Evolutionary conservation across 2,797 vertebrate genomes (phyloP).

Genomic region (Typhlichthys eigenmanni): DNA sequence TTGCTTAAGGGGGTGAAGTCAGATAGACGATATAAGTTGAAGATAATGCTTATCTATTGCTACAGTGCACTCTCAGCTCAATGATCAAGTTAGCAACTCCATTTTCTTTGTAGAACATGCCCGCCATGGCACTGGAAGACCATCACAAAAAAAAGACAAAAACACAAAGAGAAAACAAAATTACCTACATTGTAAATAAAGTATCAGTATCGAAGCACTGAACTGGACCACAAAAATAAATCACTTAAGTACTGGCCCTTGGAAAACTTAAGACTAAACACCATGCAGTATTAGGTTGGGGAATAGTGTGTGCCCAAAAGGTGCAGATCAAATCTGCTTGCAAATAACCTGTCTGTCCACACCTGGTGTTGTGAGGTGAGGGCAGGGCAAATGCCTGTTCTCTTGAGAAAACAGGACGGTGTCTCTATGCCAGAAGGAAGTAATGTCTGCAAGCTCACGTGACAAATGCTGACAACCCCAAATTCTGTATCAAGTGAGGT

Average conservation of each 20-base stretch:
- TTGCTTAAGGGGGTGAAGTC: constrained; percentile 8
- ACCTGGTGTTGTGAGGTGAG: not conserved
- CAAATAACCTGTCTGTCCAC: not conserved
- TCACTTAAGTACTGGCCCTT: not conserved
- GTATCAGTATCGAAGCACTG: constrained; percentile 4
- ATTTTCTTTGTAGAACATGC: constrained; percentile 45
- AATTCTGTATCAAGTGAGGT: constrained; percentile 19
- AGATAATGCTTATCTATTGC: constrained; percentile 52
- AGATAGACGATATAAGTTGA: constrained; percentile 24
- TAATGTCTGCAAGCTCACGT: constrained; percentile 21
- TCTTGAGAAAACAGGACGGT: constrained; percentile 42
- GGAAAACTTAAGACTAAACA: constrained; percentile 5
- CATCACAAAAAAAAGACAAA: not conserved
- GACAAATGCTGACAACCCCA: constrained; percentile 21
- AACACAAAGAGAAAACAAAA: not conserved
- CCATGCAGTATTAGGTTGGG: constrained; percentile 1
- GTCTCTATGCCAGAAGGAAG: constrained; percentile 32
- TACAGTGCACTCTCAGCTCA: constrained; percentile 50
- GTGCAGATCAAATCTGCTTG: constrained; percentile 8
- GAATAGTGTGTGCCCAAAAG: not conserved
- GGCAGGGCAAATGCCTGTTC: constrained; percentile 12
- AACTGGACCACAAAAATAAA: constrained; percentile 20
- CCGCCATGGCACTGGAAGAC: constrained; percentile 24
- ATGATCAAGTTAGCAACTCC: constrained; percentile 49
- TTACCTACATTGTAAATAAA: not conserved